Evolutionary conservation across 92 coral and sea anemone genomes (phyloP).

Genomic region (Umimayanthus chanpuru): DNA sequence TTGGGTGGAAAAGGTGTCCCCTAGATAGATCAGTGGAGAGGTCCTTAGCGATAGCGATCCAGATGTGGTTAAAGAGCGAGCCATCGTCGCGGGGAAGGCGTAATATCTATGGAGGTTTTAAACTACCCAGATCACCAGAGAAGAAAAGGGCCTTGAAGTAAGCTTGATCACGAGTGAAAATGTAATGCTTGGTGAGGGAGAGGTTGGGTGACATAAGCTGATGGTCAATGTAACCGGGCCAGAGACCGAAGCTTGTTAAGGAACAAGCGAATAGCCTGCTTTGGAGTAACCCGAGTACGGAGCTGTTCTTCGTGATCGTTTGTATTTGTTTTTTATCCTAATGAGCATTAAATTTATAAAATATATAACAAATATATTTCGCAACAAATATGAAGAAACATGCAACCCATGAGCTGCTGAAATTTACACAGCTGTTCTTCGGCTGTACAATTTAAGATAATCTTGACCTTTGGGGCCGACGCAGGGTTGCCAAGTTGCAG

Average conservation of each 20-base stretch:
- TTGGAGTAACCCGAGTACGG: conserved; percentile 56
- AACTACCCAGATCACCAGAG: conserved; percentile 59
- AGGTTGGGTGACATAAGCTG: conserved; percentile 45
- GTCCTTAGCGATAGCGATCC: conserved; percentile 64
- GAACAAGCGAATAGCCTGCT: conserved; percentile 62
- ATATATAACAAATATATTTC: too few relatives aligned
- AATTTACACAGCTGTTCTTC: conserved; percentile 66
- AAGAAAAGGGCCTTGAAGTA: conserved; percentile 67
- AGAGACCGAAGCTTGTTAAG: conserved; percentile 56
- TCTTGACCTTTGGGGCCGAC: conserved; percentile 50
- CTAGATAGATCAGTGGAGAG: conserved; percentile 50
- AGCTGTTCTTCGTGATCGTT: conserved; percentile 63
- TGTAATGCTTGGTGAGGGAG: conserved; percentile 47
- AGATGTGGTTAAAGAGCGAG: conserved; percentile 60
- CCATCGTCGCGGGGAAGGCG: conserved; percentile 68
- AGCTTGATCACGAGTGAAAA: conserved; percentile 55
- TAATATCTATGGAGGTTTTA: conserved; percentile 57
- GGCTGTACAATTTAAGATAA: conserved; percentile 38
- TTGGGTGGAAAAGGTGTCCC: conserved; percentile 60
- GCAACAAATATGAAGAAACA: too few relatives aligned
- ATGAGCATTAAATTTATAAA: too few relatives aligned
- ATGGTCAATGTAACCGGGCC: conserved; percentile 38
- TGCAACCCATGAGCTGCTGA: too few relatives aligned
- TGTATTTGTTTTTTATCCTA: too few relatives aligned
- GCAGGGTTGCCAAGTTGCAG: conserved; percentile 64